phyloP scores from a whole-genome alignment of 2,888 invertebrate genomes.

The Yponomeuta cagnagella region DNA sequence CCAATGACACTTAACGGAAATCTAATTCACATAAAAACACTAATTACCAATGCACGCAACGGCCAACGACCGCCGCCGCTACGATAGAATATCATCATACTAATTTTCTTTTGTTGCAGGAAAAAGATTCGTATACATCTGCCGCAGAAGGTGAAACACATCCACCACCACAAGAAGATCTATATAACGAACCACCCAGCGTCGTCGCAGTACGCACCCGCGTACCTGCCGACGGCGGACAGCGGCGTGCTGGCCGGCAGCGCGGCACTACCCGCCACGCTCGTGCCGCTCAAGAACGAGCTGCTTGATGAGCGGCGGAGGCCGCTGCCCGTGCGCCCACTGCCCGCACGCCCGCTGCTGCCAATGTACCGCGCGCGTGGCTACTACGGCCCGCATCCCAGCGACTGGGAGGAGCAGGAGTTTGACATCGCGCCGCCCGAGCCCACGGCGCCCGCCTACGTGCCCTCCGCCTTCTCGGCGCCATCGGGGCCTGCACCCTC shows the following conservation, averaged over 20 bases:
- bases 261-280: conserved; percentile 47
- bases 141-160: conserved; percentile 74
- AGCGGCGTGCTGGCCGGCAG: conserved; percentile 55
- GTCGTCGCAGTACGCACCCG: conserved; percentile 64
- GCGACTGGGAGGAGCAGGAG: conserved; percentile 52
- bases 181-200: conserved; percentile 71
- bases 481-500: conserved; percentile 28
- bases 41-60: conserved; percentile 44
- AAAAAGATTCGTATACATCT: conserved; percentile 75
- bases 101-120: conserved; percentile 64
- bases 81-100: conserved; percentile 24
- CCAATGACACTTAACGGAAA: conserved; percentile 65
- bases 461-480: conserved; percentile 40
- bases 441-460: conserved; percentile 38
- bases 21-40: conserved; percentile 19
- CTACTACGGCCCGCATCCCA: conserved; percentile 62
- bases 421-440: conserved; percentile 48
- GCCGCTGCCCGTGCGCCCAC: conserved; percentile 25
- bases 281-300: conserved; percentile 53
- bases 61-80: conserved; percentile 26
- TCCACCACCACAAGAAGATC: conserved; percentile 72
- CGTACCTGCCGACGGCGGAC: conserved; percentile 60
- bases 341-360: conserved; percentile 41
- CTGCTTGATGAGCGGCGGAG: conserved; percentile 48
- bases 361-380: conserved; percentile 66